These are phyloP conservation scores for Danionella dracula DNA, from an alignment of 2,797 vertebrate genomes.

Conservation along the genomic window DNA sequence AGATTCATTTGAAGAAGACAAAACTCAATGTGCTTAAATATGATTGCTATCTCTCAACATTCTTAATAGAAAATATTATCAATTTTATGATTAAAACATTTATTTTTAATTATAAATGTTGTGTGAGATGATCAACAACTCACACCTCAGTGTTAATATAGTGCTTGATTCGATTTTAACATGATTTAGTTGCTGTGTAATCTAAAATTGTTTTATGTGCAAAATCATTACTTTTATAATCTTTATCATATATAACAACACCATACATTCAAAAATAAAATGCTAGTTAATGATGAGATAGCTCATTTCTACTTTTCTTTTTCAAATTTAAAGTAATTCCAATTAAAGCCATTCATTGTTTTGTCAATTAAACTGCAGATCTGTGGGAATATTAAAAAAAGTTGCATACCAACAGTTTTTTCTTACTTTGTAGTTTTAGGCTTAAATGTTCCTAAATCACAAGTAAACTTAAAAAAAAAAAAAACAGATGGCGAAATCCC, in stretches of 20 bases:
- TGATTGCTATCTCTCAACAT: not conserved
- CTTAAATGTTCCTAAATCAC: too few relatives aligned
- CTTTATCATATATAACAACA: not conserved
- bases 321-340: too few relatives aligned
- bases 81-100: not conserved
- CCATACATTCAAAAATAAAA: not conserved
- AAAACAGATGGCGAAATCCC: too few relatives aligned
- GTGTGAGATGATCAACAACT: constrained; percentile 28
- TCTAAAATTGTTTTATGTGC: not conserved
- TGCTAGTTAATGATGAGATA: too few relatives aligned
- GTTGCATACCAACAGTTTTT: too few relatives aligned
- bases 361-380: too few relatives aligned
- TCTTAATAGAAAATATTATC: not conserved
- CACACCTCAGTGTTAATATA: not conserved
- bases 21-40: not conserved
- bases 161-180: not conserved
- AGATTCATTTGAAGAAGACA: not conserved
- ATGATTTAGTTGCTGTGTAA: not conserved
- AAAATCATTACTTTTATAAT: not conserved
- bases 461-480: too few relatives aligned
- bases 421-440: too few relatives aligned
- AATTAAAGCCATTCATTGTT: too few relatives aligned
- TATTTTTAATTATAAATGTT: not conserved
- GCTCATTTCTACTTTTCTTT: too few relatives aligned
- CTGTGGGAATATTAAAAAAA: too few relatives aligned